Percentiles rank a stretch among this genome's conserved stretches.
These are phyloP conservation scores for Cavia porcellus DNA, from an alignment of 2,113 vertebrate species.

Conservation along the genomic window DNA sequence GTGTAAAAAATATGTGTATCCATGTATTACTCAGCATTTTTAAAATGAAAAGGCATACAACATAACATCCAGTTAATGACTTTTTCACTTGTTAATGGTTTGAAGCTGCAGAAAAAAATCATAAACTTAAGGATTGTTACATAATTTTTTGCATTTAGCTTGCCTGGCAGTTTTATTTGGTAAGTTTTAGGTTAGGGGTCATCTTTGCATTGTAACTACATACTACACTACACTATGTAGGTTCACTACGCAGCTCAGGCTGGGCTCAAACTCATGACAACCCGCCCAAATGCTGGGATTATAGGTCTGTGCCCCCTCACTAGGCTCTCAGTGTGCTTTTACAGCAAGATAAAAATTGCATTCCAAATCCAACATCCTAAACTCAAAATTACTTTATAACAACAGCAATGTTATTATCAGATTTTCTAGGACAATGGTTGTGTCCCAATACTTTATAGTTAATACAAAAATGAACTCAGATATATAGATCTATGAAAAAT, in stretches of 20 bases:
- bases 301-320: neutral
- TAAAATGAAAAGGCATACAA: neutral
- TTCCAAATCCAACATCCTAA: conserved; percentile 44
- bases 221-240: neutral
- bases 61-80: neutral
- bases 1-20: neutral
- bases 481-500: neutral
- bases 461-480: conserved; percentile 29
- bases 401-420: conserved; percentile 44
- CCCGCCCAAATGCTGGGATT: neutral
- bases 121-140: neutral
- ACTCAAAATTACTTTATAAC: neutral
- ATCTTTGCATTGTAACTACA: neutral
- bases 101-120: neutral
- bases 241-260: neutral
- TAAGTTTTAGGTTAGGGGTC: conserved; percentile 18
- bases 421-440: neutral
- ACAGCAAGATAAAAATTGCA: conserved; percentile 29
- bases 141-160: conserved; percentile 9
- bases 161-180: neutral
- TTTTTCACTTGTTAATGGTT: neutral
- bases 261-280: neutral
- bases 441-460: neutral
- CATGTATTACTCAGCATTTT: neutral
- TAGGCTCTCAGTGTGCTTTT: neutral